A percentile compares a stretch with the other conserved stretches of the same genome.
Conservation (phyloP, 1,140 invertebrate species). For the Diorhabda sublineata region DNA sequence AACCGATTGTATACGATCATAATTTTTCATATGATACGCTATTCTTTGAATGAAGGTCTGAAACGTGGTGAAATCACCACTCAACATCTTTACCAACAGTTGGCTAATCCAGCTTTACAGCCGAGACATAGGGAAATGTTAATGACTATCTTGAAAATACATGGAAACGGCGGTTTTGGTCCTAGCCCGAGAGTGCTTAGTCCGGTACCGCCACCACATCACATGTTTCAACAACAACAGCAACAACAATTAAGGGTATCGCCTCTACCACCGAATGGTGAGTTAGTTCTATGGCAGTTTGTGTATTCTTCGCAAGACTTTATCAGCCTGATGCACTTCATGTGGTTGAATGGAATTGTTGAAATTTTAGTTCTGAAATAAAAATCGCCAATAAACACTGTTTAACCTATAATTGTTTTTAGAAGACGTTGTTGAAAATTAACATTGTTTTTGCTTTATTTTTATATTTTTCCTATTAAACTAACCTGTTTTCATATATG, state of each 20-base stretch:
- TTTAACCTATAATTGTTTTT: too few species aligned
- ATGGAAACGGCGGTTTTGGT: slow-evolving; percentile 45
- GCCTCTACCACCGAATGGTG: slow-evolving; percentile 54
- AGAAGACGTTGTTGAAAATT: too few species aligned
- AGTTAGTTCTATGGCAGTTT: slow-evolving; percentile 24
- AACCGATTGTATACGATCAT: too few species aligned
- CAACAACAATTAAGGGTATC: slow-evolving; percentile 55
- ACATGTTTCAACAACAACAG: slow-evolving; percentile 50
- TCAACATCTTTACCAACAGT: slow-evolving; percentile 69
- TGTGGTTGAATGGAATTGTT: too few species aligned
- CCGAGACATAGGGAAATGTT: slow-evolving; percentile 68
- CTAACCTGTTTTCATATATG: too few species aligned
- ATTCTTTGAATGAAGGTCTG: slow-evolving; percentile 49
- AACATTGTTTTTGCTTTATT: too few species aligned
- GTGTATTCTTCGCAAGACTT: too few species aligned
- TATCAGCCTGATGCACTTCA: too few species aligned
- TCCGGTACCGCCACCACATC: slow-evolving; percentile 47
- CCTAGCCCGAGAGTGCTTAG: slow-evolving; percentile 52
- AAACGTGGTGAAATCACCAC: slow-evolving; percentile 70
- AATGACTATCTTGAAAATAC: slow-evolving; percentile 60
- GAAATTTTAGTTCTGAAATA: too few species aligned
- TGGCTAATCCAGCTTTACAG: slow-evolving; percentile 64
- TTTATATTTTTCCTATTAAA: too few species aligned
- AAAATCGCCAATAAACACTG: too few species aligned
- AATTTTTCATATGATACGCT: not conserved